These are phyloP conservation scores for Adela reaumurella DNA, from an alignment of 2,888 invertebrate species.

Conservation along the genomic window DNA sequence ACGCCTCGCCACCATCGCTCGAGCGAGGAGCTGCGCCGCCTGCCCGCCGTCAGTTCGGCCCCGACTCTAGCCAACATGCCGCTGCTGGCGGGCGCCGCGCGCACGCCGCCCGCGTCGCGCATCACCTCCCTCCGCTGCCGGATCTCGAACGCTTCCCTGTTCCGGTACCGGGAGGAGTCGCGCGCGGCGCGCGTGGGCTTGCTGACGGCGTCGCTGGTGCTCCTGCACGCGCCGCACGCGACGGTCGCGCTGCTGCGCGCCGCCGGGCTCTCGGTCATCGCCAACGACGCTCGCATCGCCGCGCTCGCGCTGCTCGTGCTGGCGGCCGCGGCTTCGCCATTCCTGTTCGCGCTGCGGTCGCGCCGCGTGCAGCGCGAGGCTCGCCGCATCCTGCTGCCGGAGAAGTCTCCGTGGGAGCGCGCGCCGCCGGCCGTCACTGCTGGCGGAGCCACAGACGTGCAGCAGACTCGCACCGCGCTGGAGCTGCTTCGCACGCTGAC, in stretches of 20 bases:
- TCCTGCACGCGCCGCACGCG: slow-evolving; percentile 68
- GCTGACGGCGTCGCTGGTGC: slow-evolving; percentile 66
- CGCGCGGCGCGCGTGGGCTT: slow-evolving; percentile 76
- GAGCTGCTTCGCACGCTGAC: slow-evolving; percentile 41
- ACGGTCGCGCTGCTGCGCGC: slow-evolving; percentile 31
- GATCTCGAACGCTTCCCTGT: slow-evolving; percentile 80
- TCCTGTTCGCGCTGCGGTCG: slow-evolving; percentile 74
- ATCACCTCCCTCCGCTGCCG: slow-evolving; percentile 74
- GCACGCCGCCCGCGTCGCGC: slow-evolving; percentile 56
- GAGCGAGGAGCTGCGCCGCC: slow-evolving; percentile 32
- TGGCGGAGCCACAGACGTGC: slow-evolving; percentile 53
- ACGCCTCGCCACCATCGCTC: slow-evolving; percentile 35
- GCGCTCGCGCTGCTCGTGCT: slow-evolving; percentile 56
- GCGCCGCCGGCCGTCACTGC: slow-evolving; percentile 51
- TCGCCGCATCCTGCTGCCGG: slow-evolving; percentile 32
- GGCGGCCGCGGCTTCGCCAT: slow-evolving; percentile 65
- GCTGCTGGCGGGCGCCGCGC: slow-evolving; percentile 27
- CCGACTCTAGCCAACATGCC: slow-evolving; percentile 42
- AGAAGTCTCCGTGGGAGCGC: slow-evolving; percentile 48
- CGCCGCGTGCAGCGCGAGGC: slow-evolving; percentile 58
- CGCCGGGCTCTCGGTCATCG: slow-evolving; percentile 42
- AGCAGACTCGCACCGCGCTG: slow-evolving; percentile 40
- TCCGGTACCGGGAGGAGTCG: slow-evolving; percentile 84
- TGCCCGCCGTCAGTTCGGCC: slow-evolving; percentile 50
- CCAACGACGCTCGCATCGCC: slow-evolving; percentile 43